A percentile compares a stretch with the other conserved stretches of the same genome.
phyloP scores from a whole-genome alignment of 1,140 invertebrate species.

The Alviniconcha marisindica region DNA sequence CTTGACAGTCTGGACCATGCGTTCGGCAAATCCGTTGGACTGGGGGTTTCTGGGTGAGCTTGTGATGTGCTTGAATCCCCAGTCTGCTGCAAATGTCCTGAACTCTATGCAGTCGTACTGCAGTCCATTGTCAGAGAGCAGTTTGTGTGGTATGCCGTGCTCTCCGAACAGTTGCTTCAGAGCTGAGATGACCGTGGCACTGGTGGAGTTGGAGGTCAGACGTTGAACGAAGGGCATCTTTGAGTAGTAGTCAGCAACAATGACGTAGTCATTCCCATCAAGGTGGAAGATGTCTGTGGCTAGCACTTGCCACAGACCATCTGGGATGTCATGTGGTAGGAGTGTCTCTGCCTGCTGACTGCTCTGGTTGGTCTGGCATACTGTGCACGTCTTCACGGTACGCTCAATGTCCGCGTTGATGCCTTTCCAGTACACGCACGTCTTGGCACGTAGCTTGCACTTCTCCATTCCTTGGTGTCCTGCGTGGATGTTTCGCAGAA shows the following conservation, averaged over 20 bases:
- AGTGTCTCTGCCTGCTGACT: slow-evolving; percentile 22
- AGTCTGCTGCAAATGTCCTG: slow-evolving; percentile 44
- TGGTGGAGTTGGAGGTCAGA: too few species aligned
- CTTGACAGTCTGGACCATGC: slow-evolving; percentile 55
- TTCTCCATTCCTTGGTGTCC: slow-evolving; percentile 28
- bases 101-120: too few species aligned
- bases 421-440: slow-evolving; percentile 17
- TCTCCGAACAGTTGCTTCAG: slow-evolving; percentile 36
- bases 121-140: slow-evolving; percentile 49
- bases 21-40: slow-evolving; percentile 53
- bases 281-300: too few species aligned
- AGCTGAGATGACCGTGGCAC: too few species aligned
- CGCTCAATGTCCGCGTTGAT: not conserved
- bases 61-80: slow-evolving; percentile 51
- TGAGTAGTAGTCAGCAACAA: too few species aligned
- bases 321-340: not conserved
- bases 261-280: too few species aligned
- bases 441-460: not conserved
- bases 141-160: slow-evolving; percentile 48
- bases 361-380: not conserved
- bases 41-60: slow-evolving; percentile 44
- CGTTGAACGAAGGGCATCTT: too few species aligned
- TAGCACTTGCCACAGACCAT: too few species aligned
- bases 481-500: not conserved
- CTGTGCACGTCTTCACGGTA: too few species aligned